phyloP scores from a whole-genome alignment of 2,113 vertebrate genomes.

The Charadrius vociferus region DNA sequence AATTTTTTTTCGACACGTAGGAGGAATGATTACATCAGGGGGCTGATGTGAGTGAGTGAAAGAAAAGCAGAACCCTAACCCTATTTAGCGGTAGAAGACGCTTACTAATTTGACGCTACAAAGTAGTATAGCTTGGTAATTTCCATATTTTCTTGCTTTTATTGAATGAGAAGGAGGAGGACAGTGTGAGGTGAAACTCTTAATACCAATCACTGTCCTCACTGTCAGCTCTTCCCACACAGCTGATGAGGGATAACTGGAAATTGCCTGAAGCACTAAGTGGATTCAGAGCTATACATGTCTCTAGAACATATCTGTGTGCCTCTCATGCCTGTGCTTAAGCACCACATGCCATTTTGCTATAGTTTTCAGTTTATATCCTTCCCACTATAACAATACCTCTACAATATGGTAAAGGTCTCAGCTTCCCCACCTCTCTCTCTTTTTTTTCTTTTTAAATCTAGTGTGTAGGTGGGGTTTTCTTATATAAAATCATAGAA shows the following conservation, averaged over 20 bases:
- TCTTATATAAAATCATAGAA: no score
- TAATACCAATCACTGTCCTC: background rate
- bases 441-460: background rate
- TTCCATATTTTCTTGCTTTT: background rate
- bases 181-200: background rate
- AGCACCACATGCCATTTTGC: background rate
- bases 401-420: background rate
- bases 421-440: fast-evolving
- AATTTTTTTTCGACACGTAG: background rate
- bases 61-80: background rate
- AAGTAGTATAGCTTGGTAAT: background rate
- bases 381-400: background rate
- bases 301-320: background rate
- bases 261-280: background rate
- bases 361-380: background rate
- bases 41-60: background rate
- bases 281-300: background rate
- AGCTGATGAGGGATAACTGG: background rate
- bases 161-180: background rate
- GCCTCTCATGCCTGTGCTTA: background rate
- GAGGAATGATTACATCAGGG: background rate
- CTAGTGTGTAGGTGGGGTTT: background rate
- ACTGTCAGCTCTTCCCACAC: background rate
- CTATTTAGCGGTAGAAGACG: background rate
- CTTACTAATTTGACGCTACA: background rate